Conservation (phyloP, 2,888 invertebrate genomes). For the Ganaspis brasiliensis region DNA sequence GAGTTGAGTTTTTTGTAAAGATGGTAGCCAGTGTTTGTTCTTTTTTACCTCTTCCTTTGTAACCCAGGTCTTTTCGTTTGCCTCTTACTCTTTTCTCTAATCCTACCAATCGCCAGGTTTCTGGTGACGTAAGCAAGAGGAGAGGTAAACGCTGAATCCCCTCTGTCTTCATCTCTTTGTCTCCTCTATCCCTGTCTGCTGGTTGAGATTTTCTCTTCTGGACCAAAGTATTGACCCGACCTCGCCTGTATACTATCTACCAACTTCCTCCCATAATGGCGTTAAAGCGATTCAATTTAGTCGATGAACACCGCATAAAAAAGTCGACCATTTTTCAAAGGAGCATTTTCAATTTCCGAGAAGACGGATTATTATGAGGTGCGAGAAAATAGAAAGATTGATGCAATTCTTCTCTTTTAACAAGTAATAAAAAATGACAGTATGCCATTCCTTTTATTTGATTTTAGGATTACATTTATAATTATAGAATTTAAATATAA, state of each 20-base stretch:
- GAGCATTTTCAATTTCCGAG: neutral
- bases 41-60: neutral
- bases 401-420: neutral
- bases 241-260: constrained; percentile 50
- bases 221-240: constrained; percentile 58
- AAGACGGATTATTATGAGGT: constrained; percentile 8
- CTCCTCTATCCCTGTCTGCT: constrained; percentile 45
- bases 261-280: constrained; percentile 37
- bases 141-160: constrained; percentile 56
- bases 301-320: constrained; percentile 16
- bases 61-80: neutral
- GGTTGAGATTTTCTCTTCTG: constrained; percentile 44
- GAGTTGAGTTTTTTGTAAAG: neutral
- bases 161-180: constrained; percentile 39
- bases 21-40: neutral
- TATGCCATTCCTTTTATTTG: no score
- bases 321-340: constrained; percentile 1
- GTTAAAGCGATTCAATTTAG: constrained; percentile 41
- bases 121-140: constrained; percentile 51
- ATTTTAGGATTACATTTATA: no score
- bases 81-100: constrained; percentile 42
- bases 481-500: no score
- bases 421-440: no score
- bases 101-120: constrained; percentile 54
- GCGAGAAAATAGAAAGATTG: neutral